These are phyloP conservation scores for Coracias cyanogaster DNA, from an alignment of 2,797 vertebrate genomes.

Conservation along the genomic window DNA sequence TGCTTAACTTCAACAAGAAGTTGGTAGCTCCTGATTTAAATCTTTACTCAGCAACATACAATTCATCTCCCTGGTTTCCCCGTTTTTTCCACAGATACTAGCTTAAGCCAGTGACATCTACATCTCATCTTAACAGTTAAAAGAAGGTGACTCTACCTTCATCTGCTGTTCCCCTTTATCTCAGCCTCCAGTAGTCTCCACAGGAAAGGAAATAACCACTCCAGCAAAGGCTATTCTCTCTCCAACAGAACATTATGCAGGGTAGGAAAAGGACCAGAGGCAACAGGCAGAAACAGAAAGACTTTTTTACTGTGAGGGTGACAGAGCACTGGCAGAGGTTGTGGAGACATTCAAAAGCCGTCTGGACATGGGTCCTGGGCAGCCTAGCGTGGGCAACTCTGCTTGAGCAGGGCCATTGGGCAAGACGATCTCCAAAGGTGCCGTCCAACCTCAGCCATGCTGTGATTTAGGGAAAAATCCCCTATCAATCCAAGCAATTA, in stretches of 20 bases:
- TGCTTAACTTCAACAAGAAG: not conserved
- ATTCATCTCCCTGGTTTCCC: not conserved
- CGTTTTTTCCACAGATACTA: not conserved
- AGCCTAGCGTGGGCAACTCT: not conserved
- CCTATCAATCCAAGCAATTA: not conserved
- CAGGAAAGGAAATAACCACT: not conserved
- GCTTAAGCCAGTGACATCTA: not conserved
- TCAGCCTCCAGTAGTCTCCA: not conserved
- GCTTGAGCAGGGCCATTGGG: not conserved
- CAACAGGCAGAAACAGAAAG: not conserved
- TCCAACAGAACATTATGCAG: fast-evolving
- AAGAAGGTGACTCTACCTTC: not conserved
- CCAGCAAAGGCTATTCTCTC: not conserved
- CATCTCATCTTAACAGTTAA: not conserved
- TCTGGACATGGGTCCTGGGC: not conserved
- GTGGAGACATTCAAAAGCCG: not conserved
- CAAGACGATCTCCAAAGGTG: not conserved
- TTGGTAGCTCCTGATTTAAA: not conserved
- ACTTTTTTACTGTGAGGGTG: not conserved
- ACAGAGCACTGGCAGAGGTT: not conserved
- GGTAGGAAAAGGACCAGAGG: not conserved
- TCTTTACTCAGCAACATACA: not conserved
- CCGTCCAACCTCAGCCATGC: not conserved
- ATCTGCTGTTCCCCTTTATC: not conserved
- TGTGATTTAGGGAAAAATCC: not conserved